Evolutionary conservation across 2,888 invertebrate species (phyloP), one percentile per base, ranked within the genome.

Genomic region (Dryococelus australis): DNA sequence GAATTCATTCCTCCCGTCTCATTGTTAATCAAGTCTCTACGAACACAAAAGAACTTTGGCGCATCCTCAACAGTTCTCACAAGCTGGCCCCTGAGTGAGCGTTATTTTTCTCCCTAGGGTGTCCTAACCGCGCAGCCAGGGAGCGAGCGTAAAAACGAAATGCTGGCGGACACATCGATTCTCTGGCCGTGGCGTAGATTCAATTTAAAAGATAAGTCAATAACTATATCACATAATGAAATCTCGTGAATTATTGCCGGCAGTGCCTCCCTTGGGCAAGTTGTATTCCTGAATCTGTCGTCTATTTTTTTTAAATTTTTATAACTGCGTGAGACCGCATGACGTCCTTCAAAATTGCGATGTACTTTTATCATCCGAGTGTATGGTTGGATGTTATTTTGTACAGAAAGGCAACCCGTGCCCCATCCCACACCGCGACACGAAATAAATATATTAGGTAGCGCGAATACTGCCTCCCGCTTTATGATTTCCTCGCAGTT

Each of bases 131-230:
- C n/a, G 6, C 65, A 24, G 65, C 65, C 65, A 2, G 24, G 65
- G 65, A 65, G 65, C 65, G 65, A 65, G 65, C 65, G n/a, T 65
- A 8, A n/a, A 47, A 10, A 16, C 10, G 47, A 8, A 47, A 13
- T 6, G 24, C 65, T 20, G 8, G 65, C 65, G 65, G 65, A 65
- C 65, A 65, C 65, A 65, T 65, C 65, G 65, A 65, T 65, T 65
- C 65, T 12, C 47, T 8, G 65, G 65, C 65, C 65, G n/a, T 20
- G 24, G 65, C 65, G 65, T 8, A 83, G 83, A 83, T 83, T 83
- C 83, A 83, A 83, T 83, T 83, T 83, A 83, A 83, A 83, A 83
- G 83, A 83, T 83, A 83, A 83, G 83, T 83, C 83, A 83, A 83
- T 83, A 83, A 83, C 83, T 83, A 83, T 83, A 83, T 83, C 83